Evolutionary conservation across 2,888 invertebrate species (phyloP), one percentile per base, ranked within the genome.

Genomic region (Cecidostiba fungosa): DNA sequence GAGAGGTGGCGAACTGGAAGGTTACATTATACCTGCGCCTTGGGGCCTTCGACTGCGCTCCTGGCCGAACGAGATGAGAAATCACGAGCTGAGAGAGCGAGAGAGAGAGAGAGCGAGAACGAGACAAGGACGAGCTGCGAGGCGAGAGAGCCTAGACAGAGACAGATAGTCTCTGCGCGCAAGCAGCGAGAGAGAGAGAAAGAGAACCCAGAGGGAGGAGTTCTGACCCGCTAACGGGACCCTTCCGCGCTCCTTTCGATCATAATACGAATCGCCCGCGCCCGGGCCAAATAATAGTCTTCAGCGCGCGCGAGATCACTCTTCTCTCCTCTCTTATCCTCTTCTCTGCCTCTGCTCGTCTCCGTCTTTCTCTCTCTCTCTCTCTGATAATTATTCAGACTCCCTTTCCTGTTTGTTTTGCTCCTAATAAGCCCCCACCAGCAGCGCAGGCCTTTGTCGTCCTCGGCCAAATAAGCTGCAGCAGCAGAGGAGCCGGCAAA

Each of bases 171-270:
- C 32, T 72, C n/a, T 0, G 36, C 10, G n/a, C 3, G 62, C 23
- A 23, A 62, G 59, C 8, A 8, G 62, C 8, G 26, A 66, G 62
- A 82, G 76, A 26, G 69, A 88, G 87, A 72, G 85, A 43, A 43
- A 73, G 43, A 85, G 85, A 83, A 85, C 23, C 54, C 90, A 90
- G 89, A 16, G 43, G 91, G 89, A 90, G 90, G 89, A 91, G 90
- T 91, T 92, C 91, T 92, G 92, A 92, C 91, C 91, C 92, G 91
- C 91, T 92, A 92, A 92, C 92, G 92, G 92, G 92, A 92, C 91
- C 91, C 91, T 91, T 92, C 92, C 88, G 91, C 92, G 91, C 91
- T 92, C 91, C 90, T 88, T 88, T 92, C 89, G 90, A 90, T 91
- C 90, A 89, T 91, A 92, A 92, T 90, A 90, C 91, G 89, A 91